Evolutionary conservation across 1,140 invertebrate species (phyloP), one percentile per base, ranked within the genome.

Genomic region (Nomia melanderi): DNA sequence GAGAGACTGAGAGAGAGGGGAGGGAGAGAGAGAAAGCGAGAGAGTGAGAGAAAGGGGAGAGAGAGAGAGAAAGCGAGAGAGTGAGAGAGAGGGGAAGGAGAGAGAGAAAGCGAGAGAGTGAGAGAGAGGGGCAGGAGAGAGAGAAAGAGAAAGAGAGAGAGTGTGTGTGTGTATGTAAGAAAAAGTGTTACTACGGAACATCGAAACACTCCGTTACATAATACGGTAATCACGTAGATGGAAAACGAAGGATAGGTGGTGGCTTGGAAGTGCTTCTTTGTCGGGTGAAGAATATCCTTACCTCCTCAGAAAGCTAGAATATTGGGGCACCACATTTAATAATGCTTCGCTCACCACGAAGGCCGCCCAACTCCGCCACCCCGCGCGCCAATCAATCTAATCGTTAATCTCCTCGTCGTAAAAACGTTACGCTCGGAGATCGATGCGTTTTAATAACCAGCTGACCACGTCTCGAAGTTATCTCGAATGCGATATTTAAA

Each of bases 291-390:
- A 88, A 92, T 90, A 90, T 92, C 91, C 92, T 92, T 92, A 92
- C 92, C 92, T 92, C 92, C 88, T 92, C 91, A 90, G 92, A 86
- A 92, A 92, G 92, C 92, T 92, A 92, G 91, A 92, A 92, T 92
- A 92, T 91, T 82, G 88, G 89, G 89, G 90, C 85, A 91, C 88
- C 89, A 91, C 88, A 86, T 91, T 91, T 90, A 92, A 92, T 91
- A 85, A 91, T 85, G 87, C 87, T 89, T 90, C 81, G 70, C 87
- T 88, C 72, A 81, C 76, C 82, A 78, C 82, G 50, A 76, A 79
- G 79, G 79, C 74, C 71, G 31, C 67, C 66, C 82, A 85, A 85
- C 60, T 84, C 83, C 75, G 75, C 75, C 33, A 47, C 59, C 65
- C 47, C 70, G 59, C 44, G 73, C 77, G 67, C 25, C 23, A 59